Base-by-base conservation (phyloP, 1,140 invertebrate genomes). In the Leptinotarsa defecta region DNA sequence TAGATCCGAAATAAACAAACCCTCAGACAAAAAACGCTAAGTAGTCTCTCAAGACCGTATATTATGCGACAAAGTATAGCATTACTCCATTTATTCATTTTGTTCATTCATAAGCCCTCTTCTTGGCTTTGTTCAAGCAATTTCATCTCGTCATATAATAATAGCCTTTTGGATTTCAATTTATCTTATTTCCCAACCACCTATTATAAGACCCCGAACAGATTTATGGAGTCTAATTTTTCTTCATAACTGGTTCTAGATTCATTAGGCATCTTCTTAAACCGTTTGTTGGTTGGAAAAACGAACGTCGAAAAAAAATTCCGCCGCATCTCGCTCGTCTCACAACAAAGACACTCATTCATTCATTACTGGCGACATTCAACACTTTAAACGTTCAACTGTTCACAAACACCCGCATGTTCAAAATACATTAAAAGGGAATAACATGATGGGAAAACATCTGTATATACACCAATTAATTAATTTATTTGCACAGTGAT, bases 381-480 rank as follows among this genome's bases (percentile, higher is more conserved):
- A 68, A 68, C 65, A 68, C 65, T 68, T 68, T 68, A 68, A 68
- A 68, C 65, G 24, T 43, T 43, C 24, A 43, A 68, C 65, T 24
- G 24, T 68, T 43, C 24, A 43, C 20, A 19, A 24, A 68, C 65
- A 13, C 65, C 65, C 65, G 65, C 65, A 68, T 68, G 65, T 68
- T 68, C 43, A 13, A 68, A 68, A 34, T 68, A 43, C 65, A 24
- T 57, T 57, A 19, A 68, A 17, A 68, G 65, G 24, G 65, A 43
- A 68, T 27, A 68, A 27, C 20, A 27, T 34, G 27, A 43, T 34
- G 65, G 24, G 43, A 68, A 68, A 68, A 68, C 65, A 68, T 68
- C 65, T 68, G 65, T 68, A 43, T n/a, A 57, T 57, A 57, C 52
- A 57, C 65, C 65, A 68, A 68, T 68, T 68, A 68, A 68, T 68